Percentiles rank a stretch among this genome's conserved stretches.
These are phyloP conservation scores for Xenentodon cancila DNA, from an alignment of 2,797 vertebrate species.

Conservation along the genomic window DNA sequence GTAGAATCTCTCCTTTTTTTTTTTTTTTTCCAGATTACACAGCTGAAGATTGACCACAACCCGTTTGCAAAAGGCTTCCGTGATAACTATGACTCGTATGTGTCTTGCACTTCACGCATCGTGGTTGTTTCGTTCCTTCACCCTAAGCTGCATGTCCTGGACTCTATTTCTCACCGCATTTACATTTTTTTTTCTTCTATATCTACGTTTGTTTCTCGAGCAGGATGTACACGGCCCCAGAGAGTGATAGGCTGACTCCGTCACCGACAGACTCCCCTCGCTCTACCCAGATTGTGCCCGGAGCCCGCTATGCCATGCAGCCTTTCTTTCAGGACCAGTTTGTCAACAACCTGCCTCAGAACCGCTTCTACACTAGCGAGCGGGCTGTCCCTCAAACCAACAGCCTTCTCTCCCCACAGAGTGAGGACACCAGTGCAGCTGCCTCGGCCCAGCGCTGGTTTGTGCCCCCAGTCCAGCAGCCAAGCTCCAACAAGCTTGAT, in stretches of 20 bases:
- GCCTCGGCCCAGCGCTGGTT: constrained; percentile 94
- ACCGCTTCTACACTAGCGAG: constrained; percentile 94
- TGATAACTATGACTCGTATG: constrained; percentile 99
- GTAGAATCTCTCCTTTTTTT: constrained; percentile 40
- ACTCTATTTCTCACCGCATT: not conserved
- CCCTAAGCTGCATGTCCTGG: not conserved
- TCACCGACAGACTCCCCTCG: constrained; percentile 98
- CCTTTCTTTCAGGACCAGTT: constrained; percentile 99
- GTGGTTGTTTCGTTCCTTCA: constrained; percentile 8
- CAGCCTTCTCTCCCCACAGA: constrained; percentile 93
- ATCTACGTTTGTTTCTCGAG: not conserved
- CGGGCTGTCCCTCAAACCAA: constrained; percentile 95
- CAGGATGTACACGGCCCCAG: constrained; percentile 99
- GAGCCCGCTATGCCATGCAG: constrained; percentile 94
- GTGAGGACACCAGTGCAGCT: constrained; percentile 88
- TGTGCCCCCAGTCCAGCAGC: constrained; percentile 92
- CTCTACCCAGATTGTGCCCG: constrained; percentile 97
- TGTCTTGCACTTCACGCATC: constrained; percentile 43
- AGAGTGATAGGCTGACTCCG: constrained; percentile 97
- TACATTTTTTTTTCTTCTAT: not conserved
- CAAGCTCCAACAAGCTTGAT: constrained; percentile 91
- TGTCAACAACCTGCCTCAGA: constrained; percentile 96
- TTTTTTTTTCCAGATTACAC: constrained; percentile 89
- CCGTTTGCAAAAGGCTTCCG: constrained; percentile 99
- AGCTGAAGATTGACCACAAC: constrained; percentile 99